Evolutionary conservation across 2,113 vertebrate genomes (phyloP).

Genomic region (Tonatia bakeri): DNA sequence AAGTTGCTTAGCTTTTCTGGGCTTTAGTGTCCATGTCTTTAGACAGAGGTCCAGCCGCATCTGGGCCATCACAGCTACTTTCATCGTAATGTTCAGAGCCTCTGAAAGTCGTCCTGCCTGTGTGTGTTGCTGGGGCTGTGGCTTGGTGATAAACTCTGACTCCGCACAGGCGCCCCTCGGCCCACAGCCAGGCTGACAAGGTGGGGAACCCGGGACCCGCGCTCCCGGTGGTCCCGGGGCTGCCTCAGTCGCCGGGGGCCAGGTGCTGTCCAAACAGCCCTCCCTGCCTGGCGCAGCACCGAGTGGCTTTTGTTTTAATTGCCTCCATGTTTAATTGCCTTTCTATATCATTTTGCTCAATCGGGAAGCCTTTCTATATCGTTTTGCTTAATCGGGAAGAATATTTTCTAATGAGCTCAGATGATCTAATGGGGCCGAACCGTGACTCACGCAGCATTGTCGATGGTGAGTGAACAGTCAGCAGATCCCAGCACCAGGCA

Average conservation of each 20-base stretch:
- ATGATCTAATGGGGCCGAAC: not conserved
- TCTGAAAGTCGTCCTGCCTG: not conserved
- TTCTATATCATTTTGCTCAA: conserved; percentile 13
- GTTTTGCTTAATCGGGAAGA: conserved; percentile 1
- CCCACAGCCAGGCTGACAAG: not conserved
- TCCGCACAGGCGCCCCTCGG: not conserved
- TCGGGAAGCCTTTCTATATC: not conserved
- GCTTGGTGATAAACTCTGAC: not conserved
- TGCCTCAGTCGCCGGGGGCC: not conserved
- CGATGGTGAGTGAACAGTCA: not conserved
- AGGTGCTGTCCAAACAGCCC: not conserved
- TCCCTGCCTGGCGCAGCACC: not conserved
- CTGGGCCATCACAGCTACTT: fast-evolving
- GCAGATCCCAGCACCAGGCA: not conserved
- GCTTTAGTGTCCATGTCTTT: not conserved
- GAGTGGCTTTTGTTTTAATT: not conserved
- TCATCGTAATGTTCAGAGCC: not conserved
- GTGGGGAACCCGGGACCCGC: not conserved
- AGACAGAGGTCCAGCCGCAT: not conserved
- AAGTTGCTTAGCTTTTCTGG: too few species aligned
- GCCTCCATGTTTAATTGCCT: not conserved
- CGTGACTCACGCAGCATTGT: not conserved
- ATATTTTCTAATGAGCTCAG: not conserved
- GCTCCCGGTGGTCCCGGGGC: not conserved
- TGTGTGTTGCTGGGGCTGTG: not conserved